Evolutionary conservation across 2,113 vertebrate species (phyloP), one percentile per base, ranked within the genome.

Genomic region (Empidonax alnorum): DNA sequence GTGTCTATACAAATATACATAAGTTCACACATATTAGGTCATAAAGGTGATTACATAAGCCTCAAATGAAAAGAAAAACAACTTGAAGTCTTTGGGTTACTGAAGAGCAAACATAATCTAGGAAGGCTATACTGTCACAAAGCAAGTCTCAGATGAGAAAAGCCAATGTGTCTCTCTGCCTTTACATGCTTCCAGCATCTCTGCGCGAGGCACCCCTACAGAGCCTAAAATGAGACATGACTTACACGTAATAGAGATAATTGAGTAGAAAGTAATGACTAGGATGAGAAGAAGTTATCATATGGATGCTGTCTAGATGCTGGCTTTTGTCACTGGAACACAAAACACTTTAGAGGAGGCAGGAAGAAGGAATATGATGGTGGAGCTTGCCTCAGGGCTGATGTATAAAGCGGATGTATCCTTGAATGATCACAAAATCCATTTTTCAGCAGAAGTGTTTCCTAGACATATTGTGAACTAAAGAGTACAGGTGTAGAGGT

Each of bases 371-470:
- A 90, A 46, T 58, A 56, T 9, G 11, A 39, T 53, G 37, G 53
- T 1, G 0, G 27, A 75, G 10, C 24, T 56, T 63, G 44, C 24
- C 28, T 84, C 73, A 27, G 6, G 65, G 63, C 20, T 63, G 61
- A 75, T 62, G 18, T 58, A 47, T 65, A 87, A 82, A 86, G 49
- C 56, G n/a, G 35, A 73, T 41, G 7, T 20, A 75, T 31, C 33
- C 65, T 87, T 84, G 56, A 73, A 84, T 39, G n/a, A 53, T 37
- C 39, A 89, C 66, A 93, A 96, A 84, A 91, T 61, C 27, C 4
- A 79, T 91, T 94, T 96, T 94, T 91, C 79, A 79, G 58, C 21
- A 73, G 49, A 87, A 83, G 10, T 15, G 8, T 61, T 91, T 49
- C 58, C 82, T n/a, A 91, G 56, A 42, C 31, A 49, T 72, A 30